phyloP scores from a whole-genome alignment of 1,140 invertebrate species.

The Drosophila suzukii region DNA sequence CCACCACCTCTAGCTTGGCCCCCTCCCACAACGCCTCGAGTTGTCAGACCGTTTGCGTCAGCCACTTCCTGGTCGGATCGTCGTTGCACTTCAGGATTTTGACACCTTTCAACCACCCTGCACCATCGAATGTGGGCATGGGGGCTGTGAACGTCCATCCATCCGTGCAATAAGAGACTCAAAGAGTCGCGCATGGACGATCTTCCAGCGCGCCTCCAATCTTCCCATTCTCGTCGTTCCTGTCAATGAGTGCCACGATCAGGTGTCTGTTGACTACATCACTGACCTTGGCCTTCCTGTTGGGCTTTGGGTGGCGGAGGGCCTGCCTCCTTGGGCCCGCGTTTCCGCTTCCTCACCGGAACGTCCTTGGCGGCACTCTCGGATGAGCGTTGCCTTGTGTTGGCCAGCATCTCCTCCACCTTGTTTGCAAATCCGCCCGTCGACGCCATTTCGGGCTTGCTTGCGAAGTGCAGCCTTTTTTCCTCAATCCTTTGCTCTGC shows the following conservation, averaged over 20 bases:
- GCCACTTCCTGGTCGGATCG: no score
- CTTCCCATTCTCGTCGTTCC: no score
- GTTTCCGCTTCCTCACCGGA: background rate
- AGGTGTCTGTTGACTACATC: background rate
- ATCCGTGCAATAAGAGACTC: background rate
- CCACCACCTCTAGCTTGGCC: no score
- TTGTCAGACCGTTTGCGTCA: no score
- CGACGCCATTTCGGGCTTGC: background rate
- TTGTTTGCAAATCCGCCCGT: background rate
- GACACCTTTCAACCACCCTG: no score
- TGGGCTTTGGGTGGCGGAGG: background rate
- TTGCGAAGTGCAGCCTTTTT: no score
- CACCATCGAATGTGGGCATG: background rate
- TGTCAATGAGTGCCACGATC: background rate
- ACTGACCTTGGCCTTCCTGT: background rate
- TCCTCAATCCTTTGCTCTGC: no score
- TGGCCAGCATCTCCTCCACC: background rate
- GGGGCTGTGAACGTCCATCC: background rate
- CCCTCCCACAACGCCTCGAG: no score
- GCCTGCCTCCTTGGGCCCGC: background rate
- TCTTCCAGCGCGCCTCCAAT: background rate
- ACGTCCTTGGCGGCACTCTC: background rate
- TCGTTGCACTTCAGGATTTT: no score
- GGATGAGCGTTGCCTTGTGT: background rate
- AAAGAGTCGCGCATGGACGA: no score